These are phyloP conservation scores for Chromobotia macracanthus DNA, from an alignment of 2,797 vertebrate species.

Conservation along the genomic window DNA sequence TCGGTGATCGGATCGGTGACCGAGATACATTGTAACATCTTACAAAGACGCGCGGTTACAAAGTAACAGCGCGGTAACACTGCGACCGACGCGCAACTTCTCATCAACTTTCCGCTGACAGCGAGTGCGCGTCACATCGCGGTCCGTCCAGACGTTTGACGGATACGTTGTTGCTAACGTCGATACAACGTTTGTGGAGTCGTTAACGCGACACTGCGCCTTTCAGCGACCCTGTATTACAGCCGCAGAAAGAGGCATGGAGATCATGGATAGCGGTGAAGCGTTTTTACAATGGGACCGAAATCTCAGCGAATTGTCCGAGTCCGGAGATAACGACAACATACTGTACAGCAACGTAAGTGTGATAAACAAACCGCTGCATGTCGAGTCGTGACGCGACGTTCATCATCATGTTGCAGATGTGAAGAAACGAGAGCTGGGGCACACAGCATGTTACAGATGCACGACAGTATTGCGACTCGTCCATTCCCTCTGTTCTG, in stretches of 20 bases:
- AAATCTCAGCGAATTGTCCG: conserved; percentile 94
- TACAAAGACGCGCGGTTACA: too few species aligned
- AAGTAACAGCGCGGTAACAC: too few species aligned
- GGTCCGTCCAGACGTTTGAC: too few species aligned
- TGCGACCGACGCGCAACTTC: too few species aligned
- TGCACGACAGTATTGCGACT: too few species aligned
- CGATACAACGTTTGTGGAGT: background rate
- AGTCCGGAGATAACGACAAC: conserved; percentile 83
- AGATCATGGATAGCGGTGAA: conserved; percentile 87
- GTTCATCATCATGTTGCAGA: background rate
- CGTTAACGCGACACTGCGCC: background rate
- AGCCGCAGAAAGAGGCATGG: conserved; percentile 75
- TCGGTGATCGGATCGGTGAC: too few species aligned
- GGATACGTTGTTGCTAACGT: background rate
- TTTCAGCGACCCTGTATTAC: background rate
- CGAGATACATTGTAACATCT: too few species aligned
- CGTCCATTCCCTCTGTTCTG: too few species aligned
- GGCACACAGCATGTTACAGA: too few species aligned
- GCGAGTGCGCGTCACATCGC: too few species aligned
- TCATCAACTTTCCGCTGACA: too few species aligned
- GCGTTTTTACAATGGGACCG: conserved; percentile 89
- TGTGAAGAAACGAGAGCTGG: conserved; percentile 22
- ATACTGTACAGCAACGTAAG: conserved; percentile 90
- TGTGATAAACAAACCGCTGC: background rate
- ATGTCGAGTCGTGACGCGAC: background rate